Conservation (phyloP, 2,113 vertebrate genomes). For the Mesoclemmys tuberculata region DNA sequence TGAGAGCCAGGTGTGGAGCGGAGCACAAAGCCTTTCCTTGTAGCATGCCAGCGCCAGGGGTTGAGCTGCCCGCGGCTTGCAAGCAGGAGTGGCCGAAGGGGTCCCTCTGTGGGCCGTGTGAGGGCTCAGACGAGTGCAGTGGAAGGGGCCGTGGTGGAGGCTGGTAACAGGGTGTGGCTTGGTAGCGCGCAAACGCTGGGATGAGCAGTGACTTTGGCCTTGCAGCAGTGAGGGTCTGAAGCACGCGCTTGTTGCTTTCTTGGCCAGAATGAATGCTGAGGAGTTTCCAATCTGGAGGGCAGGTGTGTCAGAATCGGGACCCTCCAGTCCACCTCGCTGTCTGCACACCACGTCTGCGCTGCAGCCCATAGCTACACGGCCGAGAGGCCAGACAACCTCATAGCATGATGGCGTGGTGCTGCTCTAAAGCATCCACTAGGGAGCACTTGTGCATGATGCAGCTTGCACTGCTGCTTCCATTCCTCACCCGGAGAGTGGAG, state of each 20-base stretch:
- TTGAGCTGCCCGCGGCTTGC: background rate
- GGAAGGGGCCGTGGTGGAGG: background rate
- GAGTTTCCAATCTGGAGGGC: background rate
- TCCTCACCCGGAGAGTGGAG: background rate
- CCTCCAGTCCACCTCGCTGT: background rate
- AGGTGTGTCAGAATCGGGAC: accelerated
- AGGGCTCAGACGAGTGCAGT: background rate
- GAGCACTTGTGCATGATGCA: background rate
- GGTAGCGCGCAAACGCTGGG: accelerated
- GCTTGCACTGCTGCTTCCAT: background rate
- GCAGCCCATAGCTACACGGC: background rate
- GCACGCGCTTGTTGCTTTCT: accelerated
- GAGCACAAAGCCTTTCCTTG: background rate
- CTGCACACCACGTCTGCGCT: too few relatives aligned
- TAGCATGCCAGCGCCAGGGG: background rate
- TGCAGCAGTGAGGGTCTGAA: background rate
- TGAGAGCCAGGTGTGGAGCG: background rate
- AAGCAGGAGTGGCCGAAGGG: accelerated
- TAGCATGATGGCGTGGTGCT: background rate
- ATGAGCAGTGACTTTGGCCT: background rate
- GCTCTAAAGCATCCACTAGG: background rate
- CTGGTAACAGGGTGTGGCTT: background rate
- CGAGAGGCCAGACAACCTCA: background rate
- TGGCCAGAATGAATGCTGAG: accelerated
- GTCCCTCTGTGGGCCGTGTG: background rate